These are phyloP conservation scores for Ophiodon elongatus DNA, from an alignment of 2,113 vertebrate genomes.

Conservation along the genomic window DNA sequence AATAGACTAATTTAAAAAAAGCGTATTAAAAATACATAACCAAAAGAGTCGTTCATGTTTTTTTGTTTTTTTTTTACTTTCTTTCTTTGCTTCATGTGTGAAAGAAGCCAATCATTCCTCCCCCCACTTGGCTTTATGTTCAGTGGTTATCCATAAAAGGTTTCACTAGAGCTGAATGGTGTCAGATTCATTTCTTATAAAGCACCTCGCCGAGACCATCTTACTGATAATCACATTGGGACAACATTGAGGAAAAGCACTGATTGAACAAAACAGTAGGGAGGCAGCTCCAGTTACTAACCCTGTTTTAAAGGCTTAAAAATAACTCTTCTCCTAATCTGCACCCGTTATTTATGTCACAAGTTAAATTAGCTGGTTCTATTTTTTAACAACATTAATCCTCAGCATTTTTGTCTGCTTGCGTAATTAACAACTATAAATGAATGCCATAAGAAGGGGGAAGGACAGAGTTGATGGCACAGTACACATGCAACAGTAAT, in stretches of 20 bases:
- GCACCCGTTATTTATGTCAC: neutral
- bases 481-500: neutral
- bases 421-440: neutral
- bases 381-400: neutral
- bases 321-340: neutral
- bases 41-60: too few species aligned
- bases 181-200: conserved; percentile 1
- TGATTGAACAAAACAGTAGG: neutral
- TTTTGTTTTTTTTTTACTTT: too few species aligned
- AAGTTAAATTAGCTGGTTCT: neutral
- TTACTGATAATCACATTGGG: neutral
- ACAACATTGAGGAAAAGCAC: neutral
- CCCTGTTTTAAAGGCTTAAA: neutral
- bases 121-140: neutral
- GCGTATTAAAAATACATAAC: too few species aligned
- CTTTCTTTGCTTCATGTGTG: too few species aligned
- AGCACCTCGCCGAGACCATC: neutral
- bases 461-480: neutral
- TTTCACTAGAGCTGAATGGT: neutral
- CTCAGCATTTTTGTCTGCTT: neutral
- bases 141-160: neutral
- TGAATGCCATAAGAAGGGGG: neutral
- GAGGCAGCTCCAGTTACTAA: neutral
- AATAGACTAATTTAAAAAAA: too few species aligned
- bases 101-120: too few species aligned